Evolutionary conservation across 1,140 invertebrate species (phyloP).

Genomic region (Penaeus japonicus): DNA sequence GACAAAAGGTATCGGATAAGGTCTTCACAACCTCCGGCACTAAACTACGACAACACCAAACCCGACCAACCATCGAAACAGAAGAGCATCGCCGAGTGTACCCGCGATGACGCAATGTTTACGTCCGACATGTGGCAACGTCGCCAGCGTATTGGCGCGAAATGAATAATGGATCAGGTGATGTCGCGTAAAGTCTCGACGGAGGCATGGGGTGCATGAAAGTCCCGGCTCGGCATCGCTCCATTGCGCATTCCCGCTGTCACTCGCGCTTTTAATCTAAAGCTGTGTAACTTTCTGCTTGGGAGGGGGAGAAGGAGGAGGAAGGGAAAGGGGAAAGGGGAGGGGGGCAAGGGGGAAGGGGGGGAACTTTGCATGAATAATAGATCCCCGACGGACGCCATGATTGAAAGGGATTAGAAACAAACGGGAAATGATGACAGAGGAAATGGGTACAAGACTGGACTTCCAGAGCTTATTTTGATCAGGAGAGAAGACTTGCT

Average conservation of each 20-base stretch:
- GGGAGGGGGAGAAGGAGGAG: neutral
- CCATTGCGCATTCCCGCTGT: constrained; percentile 29
- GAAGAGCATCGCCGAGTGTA: neutral
- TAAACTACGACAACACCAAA: neutral
- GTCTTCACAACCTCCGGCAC: no score
- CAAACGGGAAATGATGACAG: no score
- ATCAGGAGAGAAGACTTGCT: no score
- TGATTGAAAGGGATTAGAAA: no score
- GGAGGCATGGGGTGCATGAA: constrained; percentile 34
- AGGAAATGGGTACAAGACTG: no score
- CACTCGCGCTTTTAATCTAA: constrained; percentile 29
- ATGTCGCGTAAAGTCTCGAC: constrained; percentile 41
- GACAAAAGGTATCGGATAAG: neutral
- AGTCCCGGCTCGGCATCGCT: neutral
- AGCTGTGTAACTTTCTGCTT: constrained; percentile 32
- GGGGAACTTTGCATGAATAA: no score
- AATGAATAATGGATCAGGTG: constrained; percentile 52
- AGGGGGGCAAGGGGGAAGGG: no score
- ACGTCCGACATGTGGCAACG: constrained; percentile 46
- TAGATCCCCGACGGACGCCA: no score
- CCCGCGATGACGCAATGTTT: constrained; percentile 30
- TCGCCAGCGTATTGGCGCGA: constrained; percentile 46
- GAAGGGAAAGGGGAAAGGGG: no score
- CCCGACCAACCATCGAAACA: neutral
- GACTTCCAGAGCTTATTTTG: no score